Base-by-base conservation (phyloP, 2,113 vertebrate genomes). In the Macrotus californicus region DNA sequence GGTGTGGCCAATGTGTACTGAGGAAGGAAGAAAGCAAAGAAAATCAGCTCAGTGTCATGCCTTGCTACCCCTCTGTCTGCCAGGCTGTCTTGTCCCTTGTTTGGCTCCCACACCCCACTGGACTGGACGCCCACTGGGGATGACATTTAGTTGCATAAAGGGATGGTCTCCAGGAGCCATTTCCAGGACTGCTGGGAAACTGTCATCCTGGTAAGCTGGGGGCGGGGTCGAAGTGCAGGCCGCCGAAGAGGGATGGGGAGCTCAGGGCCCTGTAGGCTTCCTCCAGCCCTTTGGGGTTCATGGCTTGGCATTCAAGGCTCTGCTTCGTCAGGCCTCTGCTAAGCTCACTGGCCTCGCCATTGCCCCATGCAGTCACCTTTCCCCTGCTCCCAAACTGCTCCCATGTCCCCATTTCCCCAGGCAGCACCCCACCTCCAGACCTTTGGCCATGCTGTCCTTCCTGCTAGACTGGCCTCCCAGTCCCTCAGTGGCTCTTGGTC, bases 111-210 rank as follows among this genome's bases (percentile, higher is more conserved):
- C 31, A 22, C 39, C 24, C 46, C 43, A 48, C 41, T 26, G 34
- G 84, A 56, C 88, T 80, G 91, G 19, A 59, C 39, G 31, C 50
- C 77, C 73, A 48, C 61, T 11, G 16, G 73, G 56, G 67, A 22
- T 75, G 93, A 87, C 96, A 84, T 96, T 97, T 94, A 41, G 56
- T 93, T 81, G 21, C 59, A 90, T 56, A 94, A 94, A 95, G 46
- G 89, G 82, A 79, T 19, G 83, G 83, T 91, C 79, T 94, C 89
- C 79, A 77, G 92, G 92, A 89, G 64, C 21, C 34, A 16, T 43
- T 81, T 91, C 31, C 50, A 80, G 50, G 56, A 39, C 50, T 0
- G 31, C 83, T 86, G 59, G 67, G 43, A 77, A 94, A 67, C 64
- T 31, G 94, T 89, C 36, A 5, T 87, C 92, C 72, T 73, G 93